Evolutionary conservation across 2,113 vertebrate genomes (phyloP).

Genomic region (Procapra przewalskii): DNA sequence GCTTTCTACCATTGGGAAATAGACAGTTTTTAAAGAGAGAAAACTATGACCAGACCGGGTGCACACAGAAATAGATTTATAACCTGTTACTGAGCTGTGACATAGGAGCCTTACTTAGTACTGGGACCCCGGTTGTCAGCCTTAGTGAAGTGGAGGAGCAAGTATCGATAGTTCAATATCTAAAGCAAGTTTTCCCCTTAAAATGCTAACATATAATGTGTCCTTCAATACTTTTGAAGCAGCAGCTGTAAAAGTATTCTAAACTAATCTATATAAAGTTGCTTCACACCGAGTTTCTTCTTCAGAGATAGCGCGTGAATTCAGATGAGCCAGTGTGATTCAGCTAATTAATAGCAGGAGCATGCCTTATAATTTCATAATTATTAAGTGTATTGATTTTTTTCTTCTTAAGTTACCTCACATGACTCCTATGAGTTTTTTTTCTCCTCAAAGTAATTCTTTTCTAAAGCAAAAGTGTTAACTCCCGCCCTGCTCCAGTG

Average conservation of each 20-base stretch:
- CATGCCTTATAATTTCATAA: background rate
- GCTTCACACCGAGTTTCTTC: background rate
- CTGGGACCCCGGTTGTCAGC: background rate
- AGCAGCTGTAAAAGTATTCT: background rate
- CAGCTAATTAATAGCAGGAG: background rate
- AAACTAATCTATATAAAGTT: background rate
- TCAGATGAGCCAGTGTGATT: background rate
- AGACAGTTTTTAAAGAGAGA: background rate
- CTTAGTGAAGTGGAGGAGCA: background rate
- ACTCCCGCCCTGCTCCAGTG: background rate
- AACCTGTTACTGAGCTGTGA: background rate
- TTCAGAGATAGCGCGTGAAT: background rate
- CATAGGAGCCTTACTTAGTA: background rate
- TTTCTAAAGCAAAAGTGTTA: background rate
- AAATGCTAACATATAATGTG: background rate
- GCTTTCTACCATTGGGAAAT: background rate
- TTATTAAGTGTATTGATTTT: background rate
- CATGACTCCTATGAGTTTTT: background rate
- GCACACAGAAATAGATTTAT: background rate
- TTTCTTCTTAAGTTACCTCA: background rate
- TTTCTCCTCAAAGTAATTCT: background rate
- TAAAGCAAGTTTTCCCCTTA: background rate
- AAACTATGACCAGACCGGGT: slow-evolving; percentile 30
- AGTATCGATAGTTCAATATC: background rate
- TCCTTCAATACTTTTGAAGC: background rate